Percentiles rank a stretch among this genome's conserved stretches.
Conservation (phyloP, 2,797 vertebrate species). For the Phalloptychus januarius region DNA sequence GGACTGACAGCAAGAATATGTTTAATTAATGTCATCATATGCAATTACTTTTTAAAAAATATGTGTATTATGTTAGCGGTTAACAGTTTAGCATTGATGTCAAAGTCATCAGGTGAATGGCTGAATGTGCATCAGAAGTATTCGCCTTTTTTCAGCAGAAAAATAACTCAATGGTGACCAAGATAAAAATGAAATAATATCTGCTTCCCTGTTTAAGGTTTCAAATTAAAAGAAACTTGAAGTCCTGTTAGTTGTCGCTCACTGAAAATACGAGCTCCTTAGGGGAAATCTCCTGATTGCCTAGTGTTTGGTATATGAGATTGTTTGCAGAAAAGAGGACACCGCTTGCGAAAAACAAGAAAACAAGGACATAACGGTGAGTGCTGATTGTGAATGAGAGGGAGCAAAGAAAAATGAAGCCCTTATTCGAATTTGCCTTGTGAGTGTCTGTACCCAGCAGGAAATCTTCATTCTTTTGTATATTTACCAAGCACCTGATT, state of each 20-base stretch:
- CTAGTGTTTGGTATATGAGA: slow-evolving; percentile 16
- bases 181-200: background rate
- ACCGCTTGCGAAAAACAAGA: slow-evolving; percentile 15
- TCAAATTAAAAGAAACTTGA: slow-evolving; percentile 22
- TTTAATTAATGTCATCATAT: slow-evolving; percentile 55
- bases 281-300: slow-evolving; percentile 26
- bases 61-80: background rate
- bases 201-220: slow-evolving; percentile 1
- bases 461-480: slow-evolving; percentile 63
- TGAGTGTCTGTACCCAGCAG: slow-evolving; percentile 48
- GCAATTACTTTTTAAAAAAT: slow-evolving; percentile 20
- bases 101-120: slow-evolving; percentile 12
- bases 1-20: slow-evolving; percentile 54
- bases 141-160: background rate
- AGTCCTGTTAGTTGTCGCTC: slow-evolving; percentile 6
- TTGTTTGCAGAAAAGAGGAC: slow-evolving; percentile 25
- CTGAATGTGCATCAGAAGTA: slow-evolving; percentile 11
- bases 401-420: slow-evolving; percentile 18
- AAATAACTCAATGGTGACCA: background rate
- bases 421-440: slow-evolving; percentile 23
- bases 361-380: slow-evolving; percentile 23
- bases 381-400: slow-evolving; percentile 10
- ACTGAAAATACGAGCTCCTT: background rate
- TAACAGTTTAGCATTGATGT: slow-evolving; percentile 17
- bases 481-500: slow-evolving; percentile 73